Base-by-base conservation (phyloP, 2,888 invertebrate genomes). In the Limnephilus lunatus region DNA sequence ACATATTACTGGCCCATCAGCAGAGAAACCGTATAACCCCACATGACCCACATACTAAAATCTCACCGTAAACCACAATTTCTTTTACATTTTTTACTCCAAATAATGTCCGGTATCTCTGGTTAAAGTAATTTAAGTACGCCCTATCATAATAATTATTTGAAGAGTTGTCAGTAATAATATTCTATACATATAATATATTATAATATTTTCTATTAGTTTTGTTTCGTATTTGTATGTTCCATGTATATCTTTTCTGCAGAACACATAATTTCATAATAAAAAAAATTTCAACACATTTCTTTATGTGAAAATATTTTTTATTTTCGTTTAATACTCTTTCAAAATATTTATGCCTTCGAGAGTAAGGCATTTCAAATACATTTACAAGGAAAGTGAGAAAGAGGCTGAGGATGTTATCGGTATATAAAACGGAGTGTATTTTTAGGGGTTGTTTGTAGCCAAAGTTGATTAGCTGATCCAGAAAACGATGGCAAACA, bases 391-490 rank as follows among this genome's bases (percentile, higher is more conserved):
- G 85, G n/a, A 35, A 39, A 35, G 14, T 35, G 19, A 15, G 31
- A 2, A 68, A n/a, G 1, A 25, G 25, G 68, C 68, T 68, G 68
- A 68, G 25, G 0, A 68, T 25, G n/a, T 68, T 87, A 68, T 68
- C 25, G 68, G 15, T 83, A 85, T 80, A 89, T 80, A 89, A 91
- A 92, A 81, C 81, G 82, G 68, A 31, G 35, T 82, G 89, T 90
- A 88, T 92, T 92, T 88, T 90, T 90, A 87, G 83, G 88, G 85
- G 81, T 44, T 91, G 93, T 90, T 90, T 91, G 86, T 90, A 81
- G 92, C 90, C 92, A 92, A 92, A 93, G 87, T 91, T 92, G 92
- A 93, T 93, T 92, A 93, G 85, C 81, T 81, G 90, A 89, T 85
- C 90, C 89, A 83, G 87, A 90, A 92, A 92, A 89, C 53, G 90